Base-by-base conservation (phyloP, 2,797 vertebrate species). In the Alectoris magna region DNA sequence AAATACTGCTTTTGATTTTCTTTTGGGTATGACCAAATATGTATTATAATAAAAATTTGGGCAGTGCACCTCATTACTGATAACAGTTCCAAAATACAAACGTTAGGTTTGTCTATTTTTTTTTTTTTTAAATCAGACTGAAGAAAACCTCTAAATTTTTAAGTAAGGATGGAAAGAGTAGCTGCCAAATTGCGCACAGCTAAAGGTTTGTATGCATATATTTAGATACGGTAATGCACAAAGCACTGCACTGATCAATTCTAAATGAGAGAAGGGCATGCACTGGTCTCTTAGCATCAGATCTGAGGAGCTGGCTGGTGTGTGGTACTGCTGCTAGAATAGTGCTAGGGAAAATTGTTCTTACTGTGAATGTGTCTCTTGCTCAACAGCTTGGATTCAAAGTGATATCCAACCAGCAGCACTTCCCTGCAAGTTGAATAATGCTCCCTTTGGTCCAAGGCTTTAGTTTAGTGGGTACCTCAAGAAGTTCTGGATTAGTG, bases 221-320 rank as follows among this genome's bases (percentile, higher is more conserved):
- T 95, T 91, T 60, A 72, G 95, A 71, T 83, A n/a, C n/a, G 71
- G 90, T 73, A 87, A 49, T 83, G 91, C 96, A 78, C 92, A 95
- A 87, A 94, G 78, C 96, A 71, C 95, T 87, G 72, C 72, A 80
- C 75, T 94, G 93, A 94, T 96, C 96, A 96, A 91, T 96, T 96
- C 84, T 96, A 58, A 94, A 95, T 96, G 96, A 95, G 94, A 85
- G 88, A 14, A 91, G 88, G 82, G 94, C 91, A 85, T 5, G 66
- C 86, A 23, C 49, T 72, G 72, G 90, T 85, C 95, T 96, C 96
- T 91, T 15, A 87, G 66, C 90, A 72, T 63, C 86, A 72, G 62
- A 36, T 75, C 1, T 75, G 91, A 88, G 78, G 81, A 88, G 66
- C 64, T 82, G 68, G 39, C 76, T 93, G 91, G 14, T 78, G 56